Base-by-base conservation (phyloP, 2,797 vertebrate species). In the Streptopelia turtur region DNA sequence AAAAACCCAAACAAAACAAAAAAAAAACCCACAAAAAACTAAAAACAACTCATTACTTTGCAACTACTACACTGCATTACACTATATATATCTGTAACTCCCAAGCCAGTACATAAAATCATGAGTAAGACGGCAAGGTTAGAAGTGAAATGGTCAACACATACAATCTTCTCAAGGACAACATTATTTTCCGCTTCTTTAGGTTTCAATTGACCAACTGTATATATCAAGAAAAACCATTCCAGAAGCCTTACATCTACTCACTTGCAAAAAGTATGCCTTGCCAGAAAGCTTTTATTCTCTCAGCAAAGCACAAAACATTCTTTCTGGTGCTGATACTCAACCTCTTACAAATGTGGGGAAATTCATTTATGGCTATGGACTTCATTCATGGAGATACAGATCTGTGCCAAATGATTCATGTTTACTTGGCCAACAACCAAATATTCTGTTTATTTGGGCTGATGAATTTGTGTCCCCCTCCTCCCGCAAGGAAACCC, bases 391-490 rank as follows among this genome's bases (percentile, higher is more conserved):
- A 68, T 11, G 3, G 41, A 49, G 16, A 90, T 45, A 76, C 13
- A 82, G 24, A 83, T n/a, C 21, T 31, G 7, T 20, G 43, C 39
- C 83, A 88, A 86, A 88, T 83, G 63, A 94, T 66, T 90, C 89
- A 93, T 5, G 3, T 80, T 91, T 70, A 77, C 52, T 70, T 80
- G 71, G 90, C 35, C 85, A 94, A 74, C 52, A 74, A 53, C n/a
- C 89, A 96, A 90, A 83, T 66, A 91, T 16, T 94, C 41, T 2
- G 7, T 33, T 78, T 71, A 76, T 84, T 90, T 87, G 70, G 15
- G 41, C 31, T 60, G 59, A 91, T 60, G 10, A 78, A 74, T 95
- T 78, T 66, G 45, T 60, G 70, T 60, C 69, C 82, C 87, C 43
- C 83, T 86, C 56, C 23, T 76, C 52, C 47, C 72, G 66, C 74